Percentiles rank a stretch among this genome's conserved stretches.
Evolutionary conservation across 2,797 vertebrate genomes (phyloP).

Genomic region (Parauchenoglanis punctatus): DNA sequence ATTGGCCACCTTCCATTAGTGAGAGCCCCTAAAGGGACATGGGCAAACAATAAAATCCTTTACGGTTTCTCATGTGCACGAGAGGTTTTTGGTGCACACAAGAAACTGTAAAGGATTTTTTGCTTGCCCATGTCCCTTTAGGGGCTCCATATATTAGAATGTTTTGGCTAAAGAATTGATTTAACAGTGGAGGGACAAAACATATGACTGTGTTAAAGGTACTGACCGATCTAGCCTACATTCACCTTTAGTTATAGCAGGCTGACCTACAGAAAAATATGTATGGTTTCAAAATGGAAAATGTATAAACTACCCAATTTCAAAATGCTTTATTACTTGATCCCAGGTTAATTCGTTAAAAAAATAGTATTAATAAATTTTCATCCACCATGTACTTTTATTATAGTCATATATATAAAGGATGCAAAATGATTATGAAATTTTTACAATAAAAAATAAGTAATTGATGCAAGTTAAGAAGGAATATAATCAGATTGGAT

Average conservation of each 20-base stretch:
- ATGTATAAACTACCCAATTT: neutral
- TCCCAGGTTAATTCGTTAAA: neutral
- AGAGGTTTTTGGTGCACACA: no score
- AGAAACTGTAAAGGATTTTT: no score
- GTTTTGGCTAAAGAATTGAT: neutral
- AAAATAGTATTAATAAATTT: neutral
- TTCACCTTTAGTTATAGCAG: neutral
- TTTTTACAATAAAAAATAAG: constrained; percentile 9
- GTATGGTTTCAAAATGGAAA: neutral
- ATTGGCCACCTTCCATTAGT: neutral
- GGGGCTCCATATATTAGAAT: neutral
- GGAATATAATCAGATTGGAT: constrained; percentile 3
- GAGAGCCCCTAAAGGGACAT: no score
- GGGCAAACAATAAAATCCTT: no score
- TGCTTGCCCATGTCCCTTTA: no score
- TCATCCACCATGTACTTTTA: constrained; percentile 1
- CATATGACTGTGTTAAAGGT: neutral
- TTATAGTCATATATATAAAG: constrained; percentile 11
- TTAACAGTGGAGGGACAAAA: neutral
- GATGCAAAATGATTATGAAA: constrained; percentile 14
- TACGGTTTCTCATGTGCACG: no score
- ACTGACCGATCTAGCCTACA: neutral
- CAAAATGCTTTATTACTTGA: neutral
- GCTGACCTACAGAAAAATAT: neutral
- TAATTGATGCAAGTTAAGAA: neutral